A percentile compares a stretch with the other conserved stretches of the same genome.
phyloP scores from a whole-genome alignment of 2,797 vertebrate genomes.

The Pseudotriccus pelzelni region DNA sequence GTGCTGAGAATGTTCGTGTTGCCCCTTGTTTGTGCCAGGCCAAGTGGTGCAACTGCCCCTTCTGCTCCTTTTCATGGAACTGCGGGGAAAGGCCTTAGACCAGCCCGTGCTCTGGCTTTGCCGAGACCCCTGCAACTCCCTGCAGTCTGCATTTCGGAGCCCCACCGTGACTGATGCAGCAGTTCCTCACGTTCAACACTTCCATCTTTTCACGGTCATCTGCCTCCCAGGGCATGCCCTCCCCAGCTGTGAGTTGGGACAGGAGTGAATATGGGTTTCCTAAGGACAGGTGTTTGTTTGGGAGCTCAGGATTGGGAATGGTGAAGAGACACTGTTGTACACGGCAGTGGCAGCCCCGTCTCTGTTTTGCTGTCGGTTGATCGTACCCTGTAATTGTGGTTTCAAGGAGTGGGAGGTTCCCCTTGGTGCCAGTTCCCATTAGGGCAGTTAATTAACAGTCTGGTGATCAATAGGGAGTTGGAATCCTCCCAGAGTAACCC shows the following conservation, averaged over 20 bases:
- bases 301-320: background rate
- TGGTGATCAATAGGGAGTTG: background rate
- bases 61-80: fast-evolving
- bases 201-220: fast-evolving
- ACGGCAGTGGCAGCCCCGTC: fast-evolving
- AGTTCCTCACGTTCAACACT: fast-evolving
- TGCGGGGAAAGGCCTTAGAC: background rate
- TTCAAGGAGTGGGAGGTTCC: background rate
- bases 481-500: background rate
- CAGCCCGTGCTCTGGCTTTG: fast-evolving
- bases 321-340: fast-evolving
- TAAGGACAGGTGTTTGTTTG: background rate
- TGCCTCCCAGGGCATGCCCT: background rate
- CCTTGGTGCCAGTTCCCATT: background rate
- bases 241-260: background rate
- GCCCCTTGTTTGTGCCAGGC: background rate
- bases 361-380: background rate
- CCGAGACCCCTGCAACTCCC: background rate
- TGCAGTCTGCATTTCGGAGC: fast-evolving
- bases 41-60: background rate
- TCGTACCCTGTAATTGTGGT: no score
- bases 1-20: background rate
- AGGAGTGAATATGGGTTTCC: fast-evolving
- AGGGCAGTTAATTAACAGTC: background rate
- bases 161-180: fast-evolving